Base-by-base conservation (phyloP, 2,113 vertebrate species). In the Morone chrysops region DNA sequence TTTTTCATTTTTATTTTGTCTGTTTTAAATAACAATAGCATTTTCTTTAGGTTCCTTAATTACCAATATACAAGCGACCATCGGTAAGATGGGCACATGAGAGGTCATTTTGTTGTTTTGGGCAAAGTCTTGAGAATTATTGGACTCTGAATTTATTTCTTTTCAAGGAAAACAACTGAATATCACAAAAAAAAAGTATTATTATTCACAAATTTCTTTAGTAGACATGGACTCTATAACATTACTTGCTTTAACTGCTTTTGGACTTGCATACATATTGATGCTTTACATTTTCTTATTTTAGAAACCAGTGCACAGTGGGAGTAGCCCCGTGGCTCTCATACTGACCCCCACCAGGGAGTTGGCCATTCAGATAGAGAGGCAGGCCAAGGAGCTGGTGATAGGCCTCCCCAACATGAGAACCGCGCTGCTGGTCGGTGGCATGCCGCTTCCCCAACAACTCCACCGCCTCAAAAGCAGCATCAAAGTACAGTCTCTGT, bases 331-430 rank as follows among this genome's bases (percentile, higher is more conserved):
- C 0, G 90, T 87, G 13, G 96, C 95, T 8, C 92, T 99, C 74
- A 93, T 99, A 85, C 91, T 99, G 81, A 97, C 98, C 0, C 98
- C 98, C 1, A 99, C 98, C 1, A 94, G 98, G 84, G 98, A 99
- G 84, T 56, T 99, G 77, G 97, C 98, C 10, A 96, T 99, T 79
- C 98, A 99, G 95, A 97, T 99, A 3, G 98, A 99, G 94, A 94
- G 85, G 45, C 98, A 99, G 78, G 95, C 95, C 2, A 97, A 99
- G 87, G 97, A 99, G 81, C 85, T 99, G 92, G 95, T 99, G 94
- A 84, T 93, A 6, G 96, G 97, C 1, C 92, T 99, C 14, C 95
- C 97, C 1, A 95, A 96, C 89, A 99, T 98, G 97, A 97, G 96
- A 74, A 99, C 98, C 0, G 97, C 95, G 0, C 95, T 99, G 17